These are phyloP conservation scores for Ailurus styani DNA, from an alignment of 2,113 vertebrate species.

Conservation along the genomic window DNA sequence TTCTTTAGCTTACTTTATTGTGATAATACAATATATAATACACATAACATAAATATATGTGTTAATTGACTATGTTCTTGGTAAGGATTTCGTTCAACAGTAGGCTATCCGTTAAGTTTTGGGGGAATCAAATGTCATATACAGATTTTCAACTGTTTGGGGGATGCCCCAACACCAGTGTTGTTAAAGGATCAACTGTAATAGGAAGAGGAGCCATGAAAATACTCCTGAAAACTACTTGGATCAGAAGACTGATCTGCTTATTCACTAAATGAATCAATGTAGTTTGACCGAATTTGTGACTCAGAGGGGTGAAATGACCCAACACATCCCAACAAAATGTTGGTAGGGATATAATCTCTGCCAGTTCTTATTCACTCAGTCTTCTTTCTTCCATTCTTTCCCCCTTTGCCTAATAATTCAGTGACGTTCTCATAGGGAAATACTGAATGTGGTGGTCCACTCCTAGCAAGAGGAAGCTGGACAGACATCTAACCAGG, in stretches of 20 bases:
- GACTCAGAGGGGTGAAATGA: background rate
- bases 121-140: background rate
- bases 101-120: background rate
- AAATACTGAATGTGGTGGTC: background rate
- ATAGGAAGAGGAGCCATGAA: background rate
- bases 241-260: background rate
- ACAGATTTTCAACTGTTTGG: background rate
- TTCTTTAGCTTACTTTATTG: background rate
- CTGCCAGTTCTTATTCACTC: background rate
- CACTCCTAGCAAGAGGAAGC: background rate
- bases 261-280: background rate
- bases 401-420: background rate
- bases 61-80: background rate
- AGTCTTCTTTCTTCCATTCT: background rate
- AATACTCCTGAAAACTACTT: background rate
- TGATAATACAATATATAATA: background rate
- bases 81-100: background rate
- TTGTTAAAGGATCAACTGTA: background rate
- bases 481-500: background rate
- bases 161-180: background rate
- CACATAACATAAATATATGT: background rate
- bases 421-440: background rate
- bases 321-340: background rate
- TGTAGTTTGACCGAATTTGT: background rate
- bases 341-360: background rate